phyloP scores from a whole-genome alignment of 2,888 invertebrate species.

The Agrochola lota region DNA sequence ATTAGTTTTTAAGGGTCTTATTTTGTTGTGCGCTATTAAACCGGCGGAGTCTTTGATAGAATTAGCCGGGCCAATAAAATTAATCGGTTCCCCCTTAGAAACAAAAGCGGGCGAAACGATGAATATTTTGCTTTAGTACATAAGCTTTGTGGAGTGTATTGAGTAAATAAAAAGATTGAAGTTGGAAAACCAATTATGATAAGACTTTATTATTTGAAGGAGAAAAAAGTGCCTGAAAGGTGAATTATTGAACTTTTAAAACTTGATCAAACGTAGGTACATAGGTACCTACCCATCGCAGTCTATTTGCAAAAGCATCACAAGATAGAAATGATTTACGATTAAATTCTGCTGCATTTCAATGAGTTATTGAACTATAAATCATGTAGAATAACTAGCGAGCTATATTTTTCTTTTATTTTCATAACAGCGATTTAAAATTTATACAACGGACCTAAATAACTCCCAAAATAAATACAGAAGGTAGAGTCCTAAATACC shows the following conservation, averaged over 20 bases:
- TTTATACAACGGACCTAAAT: conserved; percentile 31
- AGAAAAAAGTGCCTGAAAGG: conserved; percentile 18
- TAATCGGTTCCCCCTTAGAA: conserved; percentile 81
- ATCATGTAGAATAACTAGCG: conserved; percentile 42
- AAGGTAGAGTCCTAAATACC: conserved; percentile 11
- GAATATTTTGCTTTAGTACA: conserved; percentile 66
- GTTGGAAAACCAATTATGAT: conserved; percentile 63
- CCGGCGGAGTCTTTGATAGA: conserved; percentile 87
- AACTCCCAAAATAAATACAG: conserved; percentile 11
- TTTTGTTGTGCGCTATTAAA: conserved; percentile 89
- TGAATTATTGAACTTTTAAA: conserved; percentile 21
- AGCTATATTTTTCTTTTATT: conserved; percentile 30
- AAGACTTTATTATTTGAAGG: conserved; percentile 52
- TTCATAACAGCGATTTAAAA: conserved; percentile 43
- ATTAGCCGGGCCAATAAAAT: conserved; percentile 88
- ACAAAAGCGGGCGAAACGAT: conserved; percentile 69
- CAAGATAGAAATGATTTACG: conserved; percentile 45
- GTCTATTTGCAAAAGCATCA: conserved; percentile 11
- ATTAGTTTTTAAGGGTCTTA: conserved; percentile 90
- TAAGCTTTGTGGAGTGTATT: conserved; percentile 66
- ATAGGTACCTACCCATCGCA: neutral
- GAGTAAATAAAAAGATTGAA: conserved; percentile 67
- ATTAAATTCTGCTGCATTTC: conserved; percentile 49
- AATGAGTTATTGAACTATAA: conserved; percentile 60
- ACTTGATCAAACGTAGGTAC: conserved; percentile 34